A percentile compares a stretch with the other conserved stretches of the same genome.
These are phyloP conservation scores for Syrista parreyssii DNA, from an alignment of 2,888 invertebrate species.

Conservation along the genomic window DNA sequence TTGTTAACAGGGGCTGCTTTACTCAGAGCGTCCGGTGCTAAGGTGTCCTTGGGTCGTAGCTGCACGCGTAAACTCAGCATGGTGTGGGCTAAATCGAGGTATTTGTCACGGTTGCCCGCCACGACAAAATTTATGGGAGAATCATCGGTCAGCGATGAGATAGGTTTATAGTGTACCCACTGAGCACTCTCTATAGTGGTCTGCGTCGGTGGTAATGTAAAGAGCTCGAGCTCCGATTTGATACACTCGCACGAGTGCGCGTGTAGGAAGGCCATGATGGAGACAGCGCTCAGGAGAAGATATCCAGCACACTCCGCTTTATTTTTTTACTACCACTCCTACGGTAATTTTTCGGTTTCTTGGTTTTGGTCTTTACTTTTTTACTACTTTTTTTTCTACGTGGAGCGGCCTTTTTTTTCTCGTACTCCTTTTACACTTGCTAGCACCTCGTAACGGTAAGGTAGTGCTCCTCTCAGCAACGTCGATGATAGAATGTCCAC, in stretches of 20 bases:
- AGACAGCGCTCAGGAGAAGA: slow-evolving; percentile 15
- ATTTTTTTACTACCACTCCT: not conserved
- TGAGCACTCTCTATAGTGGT: slow-evolving; percentile 34
- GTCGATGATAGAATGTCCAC: too few species aligned
- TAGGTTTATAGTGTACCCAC: too few species aligned
- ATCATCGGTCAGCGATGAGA: too few species aligned
- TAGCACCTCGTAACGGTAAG: too few species aligned
- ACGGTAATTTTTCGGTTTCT: too few species aligned
- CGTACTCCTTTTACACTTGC: too few species aligned
- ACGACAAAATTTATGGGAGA: too few species aligned
- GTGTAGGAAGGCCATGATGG: slow-evolving; percentile 34
- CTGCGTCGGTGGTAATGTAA: slow-evolving; percentile 40
- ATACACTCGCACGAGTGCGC: slow-evolving; percentile 33
- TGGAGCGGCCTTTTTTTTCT: too few species aligned
- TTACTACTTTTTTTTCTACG: slow-evolving; percentile 16
- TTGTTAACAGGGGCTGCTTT: slow-evolving; percentile 29
- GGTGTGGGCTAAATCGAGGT: too few species aligned
- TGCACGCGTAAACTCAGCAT: slow-evolving; percentile 32
- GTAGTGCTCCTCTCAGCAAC: too few species aligned
- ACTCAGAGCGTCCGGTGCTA: not conserved
- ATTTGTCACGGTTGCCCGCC: too few species aligned
- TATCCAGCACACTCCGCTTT: slow-evolving; percentile 17
- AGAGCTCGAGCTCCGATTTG: slow-evolving; percentile 37
- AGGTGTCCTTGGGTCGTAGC: slow-evolving; percentile 10
- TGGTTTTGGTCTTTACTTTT: too few species aligned